Evolutionary conservation across 2,113 vertebrate species (phyloP), one percentile per base, ranked within the genome.

Genomic region (Fulica atra): DNA sequence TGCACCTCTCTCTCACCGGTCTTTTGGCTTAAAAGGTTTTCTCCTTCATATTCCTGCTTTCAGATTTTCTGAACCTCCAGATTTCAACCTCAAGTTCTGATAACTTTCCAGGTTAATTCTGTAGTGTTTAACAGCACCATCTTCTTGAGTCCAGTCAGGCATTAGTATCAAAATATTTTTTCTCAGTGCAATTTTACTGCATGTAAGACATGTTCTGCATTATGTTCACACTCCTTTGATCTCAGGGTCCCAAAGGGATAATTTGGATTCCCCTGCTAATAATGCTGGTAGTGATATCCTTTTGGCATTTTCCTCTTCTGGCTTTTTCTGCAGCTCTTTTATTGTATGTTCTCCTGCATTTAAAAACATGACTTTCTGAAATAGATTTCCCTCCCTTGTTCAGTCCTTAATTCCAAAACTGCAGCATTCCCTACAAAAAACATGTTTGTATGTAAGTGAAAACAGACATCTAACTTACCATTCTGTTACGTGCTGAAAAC

Each of bases 221-320:
- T 86, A 46, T 65, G 9, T 78, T 91, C 83, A 69, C 28, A 14
- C 5, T 89, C 19, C 59, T 95, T 81, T 91, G 69, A 86, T 94
- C 61, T 61, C 25, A 31, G 56, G 70, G 50, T n/a, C 70, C 64
- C 21, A 57, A 65, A 87, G n/a, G 61, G 18, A 46, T 46, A 46
- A 46, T 93, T 91, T 93, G 25, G 13, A 89, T 81, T 84, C 65
- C 65, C 44, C 28, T 90, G 65, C 35, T 92, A 92, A 88, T 91
- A 78, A 61, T 68, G 48, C 77, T 92, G 9, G 42, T 84, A 65
- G 63, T 78, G 38, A 68, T 84, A 81, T 36, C 21, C 48, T 88
- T 90, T 81, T 81, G 73, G 84, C 70, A 9, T 92, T 73, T 80
- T 88, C 53, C 23, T 90, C 48, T 56, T 19, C 16, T 66, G 33